A percentile compares a stretch with the other conserved stretches of the same genome.
Conservation (phyloP, 92 coral and sea anemone species). For the Galaxea fascicularis region DNA sequence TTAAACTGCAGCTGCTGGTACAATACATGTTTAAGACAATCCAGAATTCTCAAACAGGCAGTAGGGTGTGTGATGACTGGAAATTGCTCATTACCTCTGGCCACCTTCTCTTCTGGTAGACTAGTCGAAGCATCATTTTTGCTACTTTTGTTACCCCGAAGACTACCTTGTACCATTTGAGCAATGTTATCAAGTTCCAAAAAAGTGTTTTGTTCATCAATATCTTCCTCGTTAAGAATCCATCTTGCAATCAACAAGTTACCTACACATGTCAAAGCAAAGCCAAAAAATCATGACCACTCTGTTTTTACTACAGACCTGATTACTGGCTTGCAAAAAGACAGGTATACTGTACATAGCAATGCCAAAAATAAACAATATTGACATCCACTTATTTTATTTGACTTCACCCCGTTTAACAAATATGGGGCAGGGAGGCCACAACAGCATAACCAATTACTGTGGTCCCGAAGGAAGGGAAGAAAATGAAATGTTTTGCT, state of each 20-base stretch:
- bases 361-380: too few species aligned
- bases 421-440: too few species aligned
- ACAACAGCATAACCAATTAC: too few species aligned
- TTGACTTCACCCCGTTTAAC: too few species aligned
- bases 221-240: conserved; percentile 73
- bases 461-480: too few species aligned
- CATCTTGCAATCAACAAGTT: conserved; percentile 85
- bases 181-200: conserved; percentile 76
- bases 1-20: conserved; percentile 71
- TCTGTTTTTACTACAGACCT: too few species aligned
- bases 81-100: background rate
- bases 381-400: too few species aligned
- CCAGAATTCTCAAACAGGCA: conserved; percentile 55
- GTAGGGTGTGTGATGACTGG: conserved; percentile 47
- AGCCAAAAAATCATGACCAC: too few species aligned
- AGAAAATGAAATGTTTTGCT: too few species aligned
- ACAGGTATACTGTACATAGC: too few species aligned
- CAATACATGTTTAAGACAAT: conserved; percentile 76
- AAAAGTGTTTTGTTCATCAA: conserved; percentile 35
- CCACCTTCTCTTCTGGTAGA: conserved; percentile 13
- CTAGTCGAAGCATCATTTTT: background rate
- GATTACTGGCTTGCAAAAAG: too few species aligned
- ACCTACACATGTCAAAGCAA: too few species aligned
- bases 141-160: background rate
- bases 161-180: conserved; percentile 52